A percentile compares a stretch with the other conserved stretches of the same genome.
Conservation (phyloP, 2,113 vertebrate species). For the Geococcyx californianus region DNA sequence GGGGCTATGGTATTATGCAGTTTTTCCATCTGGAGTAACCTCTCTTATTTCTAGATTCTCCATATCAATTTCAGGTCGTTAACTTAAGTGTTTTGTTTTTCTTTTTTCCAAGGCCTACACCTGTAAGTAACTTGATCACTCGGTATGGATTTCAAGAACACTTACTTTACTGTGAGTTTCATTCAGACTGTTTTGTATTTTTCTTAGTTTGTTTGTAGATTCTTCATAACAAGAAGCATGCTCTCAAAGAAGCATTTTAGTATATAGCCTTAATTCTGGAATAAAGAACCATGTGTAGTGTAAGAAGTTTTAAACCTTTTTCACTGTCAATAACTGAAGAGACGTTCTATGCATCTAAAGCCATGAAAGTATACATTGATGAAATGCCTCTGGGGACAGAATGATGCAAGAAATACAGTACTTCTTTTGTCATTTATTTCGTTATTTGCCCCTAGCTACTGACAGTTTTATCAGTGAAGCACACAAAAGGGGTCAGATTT, state of each 20-base stretch:
- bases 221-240: neutral
- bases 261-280: neutral
- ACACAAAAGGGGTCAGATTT: neutral
- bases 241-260: neutral
- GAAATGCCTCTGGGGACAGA: neutral
- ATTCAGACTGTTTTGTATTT: constrained; percentile 16
- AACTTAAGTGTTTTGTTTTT: constrained; percentile 1
- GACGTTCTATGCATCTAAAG: neutral
- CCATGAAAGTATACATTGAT: neutral
- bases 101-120: constrained; percentile 82
- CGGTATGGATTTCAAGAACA: constrained; percentile 93
- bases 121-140: constrained; percentile 88
- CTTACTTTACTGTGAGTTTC: constrained; percentile 93
- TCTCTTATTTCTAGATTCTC: neutral
- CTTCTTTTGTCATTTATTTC: neutral
- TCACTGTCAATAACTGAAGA: neutral
- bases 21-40: neutral
- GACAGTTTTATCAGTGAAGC: neutral
- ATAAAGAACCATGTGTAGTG: neutral
- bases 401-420: neutral
- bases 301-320: neutral
- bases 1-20: neutral
- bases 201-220: neutral
- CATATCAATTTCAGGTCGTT: neutral
- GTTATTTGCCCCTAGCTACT: neutral